Conservation (phyloP, 2,113 vertebrate genomes). For the Micromys minutus region DNA sequence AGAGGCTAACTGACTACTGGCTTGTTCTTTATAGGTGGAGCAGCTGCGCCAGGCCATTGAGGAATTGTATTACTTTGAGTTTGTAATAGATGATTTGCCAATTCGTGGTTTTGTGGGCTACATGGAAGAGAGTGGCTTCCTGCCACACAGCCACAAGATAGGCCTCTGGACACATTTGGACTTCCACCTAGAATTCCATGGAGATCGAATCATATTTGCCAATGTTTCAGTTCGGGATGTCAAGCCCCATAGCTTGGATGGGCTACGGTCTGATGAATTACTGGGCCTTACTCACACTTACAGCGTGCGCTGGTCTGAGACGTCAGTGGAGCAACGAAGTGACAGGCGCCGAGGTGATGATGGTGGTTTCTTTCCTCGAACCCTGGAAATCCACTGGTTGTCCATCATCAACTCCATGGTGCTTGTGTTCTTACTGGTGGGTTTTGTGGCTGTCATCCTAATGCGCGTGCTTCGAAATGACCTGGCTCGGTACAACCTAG, state of each 20-base stretch:
- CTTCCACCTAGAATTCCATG: slow-evolving; percentile 94
- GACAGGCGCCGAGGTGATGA: slow-evolving; percentile 90
- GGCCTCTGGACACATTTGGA: slow-evolving; percentile 94
- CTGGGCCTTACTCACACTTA: slow-evolving; percentile 90
- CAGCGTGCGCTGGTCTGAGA: slow-evolving; percentile 93
- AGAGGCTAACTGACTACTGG: slow-evolving; percentile 46
- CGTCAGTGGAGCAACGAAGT: slow-evolving; percentile 84
- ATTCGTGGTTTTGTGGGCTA: slow-evolving; percentile 95
- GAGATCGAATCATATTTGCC: slow-evolving; percentile 91
- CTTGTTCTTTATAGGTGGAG: slow-evolving; percentile 87
- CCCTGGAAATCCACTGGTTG: slow-evolving; percentile 95
- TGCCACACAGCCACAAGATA: slow-evolving; percentile 94
- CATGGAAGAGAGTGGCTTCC: slow-evolving; percentile 94
- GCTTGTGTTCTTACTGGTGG: slow-evolving; percentile 93
- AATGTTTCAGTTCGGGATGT: slow-evolving; percentile 94
- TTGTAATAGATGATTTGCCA: slow-evolving; percentile 94
- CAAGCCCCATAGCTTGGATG: slow-evolving; percentile 92
- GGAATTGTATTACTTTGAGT: slow-evolving; percentile 96
- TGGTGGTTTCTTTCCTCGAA: slow-evolving; percentile 93
- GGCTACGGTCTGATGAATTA: slow-evolving; percentile 83
- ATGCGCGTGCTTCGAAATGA: slow-evolving; percentile 96
- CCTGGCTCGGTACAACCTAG: slow-evolving; percentile 94
- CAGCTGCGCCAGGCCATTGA: slow-evolving; percentile 92
- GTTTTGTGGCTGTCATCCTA: slow-evolving; percentile 96
- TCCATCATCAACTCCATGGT: slow-evolving; percentile 97